Percentiles rank a stretch among this genome's conserved stretches.
phyloP scores from a whole-genome alignment of 2,888 invertebrate genomes.

The Meandrusa payeni region DNA sequence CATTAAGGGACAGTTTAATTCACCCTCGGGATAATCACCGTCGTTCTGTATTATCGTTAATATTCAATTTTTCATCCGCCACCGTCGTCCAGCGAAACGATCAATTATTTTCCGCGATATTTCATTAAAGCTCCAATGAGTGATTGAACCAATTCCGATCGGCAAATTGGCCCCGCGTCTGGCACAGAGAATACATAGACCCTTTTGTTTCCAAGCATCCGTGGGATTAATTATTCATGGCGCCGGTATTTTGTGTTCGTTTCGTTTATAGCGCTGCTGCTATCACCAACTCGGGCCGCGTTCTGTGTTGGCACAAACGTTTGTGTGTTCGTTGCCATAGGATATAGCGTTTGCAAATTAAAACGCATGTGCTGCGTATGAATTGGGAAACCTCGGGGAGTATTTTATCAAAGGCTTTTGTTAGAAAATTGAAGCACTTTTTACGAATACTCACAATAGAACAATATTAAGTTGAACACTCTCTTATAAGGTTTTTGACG shows the following conservation, averaged over 20 bases:
- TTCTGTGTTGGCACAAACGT: constrained; percentile 12
- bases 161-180: constrained; percentile 20
- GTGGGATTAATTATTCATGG: constrained; percentile 18
- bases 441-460: too few relatives aligned
- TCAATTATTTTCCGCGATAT: constrained; percentile 24
- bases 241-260: constrained; percentile 15
- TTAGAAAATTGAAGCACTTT: background rate
- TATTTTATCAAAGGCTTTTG: constrained; percentile 5
- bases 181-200: constrained; percentile 7
- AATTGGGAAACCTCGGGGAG: constrained; percentile 4
- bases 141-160: constrained; percentile 24
- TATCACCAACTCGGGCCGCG: constrained; percentile 6
- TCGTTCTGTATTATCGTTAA: constrained; percentile 10
- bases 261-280: constrained; percentile 7
- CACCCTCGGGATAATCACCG: background rate
- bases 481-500: too few relatives aligned
- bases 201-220: constrained; percentile 17
- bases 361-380: constrained; percentile 3
- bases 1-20: too few relatives aligned
- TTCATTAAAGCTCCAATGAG: constrained; percentile 24
- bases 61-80: constrained; percentile 16
- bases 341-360: too few relatives aligned
- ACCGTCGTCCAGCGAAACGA: constrained; percentile 13
- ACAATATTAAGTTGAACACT: too few relatives aligned
- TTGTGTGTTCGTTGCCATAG: constrained; percentile 6